These are phyloP conservation scores for Anoplophora glabripennis DNA, from an alignment of 1,140 invertebrate species.

Conservation along the genomic window DNA sequence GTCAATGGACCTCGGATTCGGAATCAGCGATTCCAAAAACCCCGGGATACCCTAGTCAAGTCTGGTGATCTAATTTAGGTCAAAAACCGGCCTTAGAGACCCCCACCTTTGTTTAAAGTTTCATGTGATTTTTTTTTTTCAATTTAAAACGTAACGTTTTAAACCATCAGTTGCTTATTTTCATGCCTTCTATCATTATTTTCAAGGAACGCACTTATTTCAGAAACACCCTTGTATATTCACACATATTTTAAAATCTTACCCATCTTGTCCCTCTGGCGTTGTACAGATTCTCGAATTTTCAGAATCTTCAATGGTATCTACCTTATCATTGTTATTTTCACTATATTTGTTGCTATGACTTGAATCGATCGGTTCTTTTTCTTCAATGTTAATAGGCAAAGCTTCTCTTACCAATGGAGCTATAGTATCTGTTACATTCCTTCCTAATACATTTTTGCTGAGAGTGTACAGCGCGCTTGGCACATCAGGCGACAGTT, in stretches of 20 bases:
- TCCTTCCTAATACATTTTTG: constrained; percentile 75
- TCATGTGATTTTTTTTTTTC: no score
- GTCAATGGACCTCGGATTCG: no score
- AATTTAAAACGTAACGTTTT: no score
- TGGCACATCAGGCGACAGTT: constrained; percentile 57
- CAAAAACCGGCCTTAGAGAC: no score
- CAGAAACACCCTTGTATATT: neutral
- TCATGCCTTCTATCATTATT: no score
- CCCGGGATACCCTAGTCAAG: no score
- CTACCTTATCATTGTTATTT: constrained; percentile 28
- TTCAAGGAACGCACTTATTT: no score
- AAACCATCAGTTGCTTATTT: no score
- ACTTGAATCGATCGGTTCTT: neutral
- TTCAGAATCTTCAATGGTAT: constrained; percentile 42
- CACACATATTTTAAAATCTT: constrained; percentile 33
- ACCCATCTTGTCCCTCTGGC: constrained; percentile 72
- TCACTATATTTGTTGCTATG: constrained; percentile 15
- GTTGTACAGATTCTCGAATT: constrained; percentile 66
- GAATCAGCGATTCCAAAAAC: no score
- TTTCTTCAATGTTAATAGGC: constrained; percentile 52
- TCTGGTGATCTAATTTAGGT: no score
- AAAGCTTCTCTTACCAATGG: constrained; percentile 66
- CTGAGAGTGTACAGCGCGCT: constrained; percentile 75
- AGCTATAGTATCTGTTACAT: constrained; percentile 75
- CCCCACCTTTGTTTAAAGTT: no score